phyloP scores from a whole-genome alignment of 2,888 invertebrate species.

The Spatulosminthurus flaviceps region DNA sequence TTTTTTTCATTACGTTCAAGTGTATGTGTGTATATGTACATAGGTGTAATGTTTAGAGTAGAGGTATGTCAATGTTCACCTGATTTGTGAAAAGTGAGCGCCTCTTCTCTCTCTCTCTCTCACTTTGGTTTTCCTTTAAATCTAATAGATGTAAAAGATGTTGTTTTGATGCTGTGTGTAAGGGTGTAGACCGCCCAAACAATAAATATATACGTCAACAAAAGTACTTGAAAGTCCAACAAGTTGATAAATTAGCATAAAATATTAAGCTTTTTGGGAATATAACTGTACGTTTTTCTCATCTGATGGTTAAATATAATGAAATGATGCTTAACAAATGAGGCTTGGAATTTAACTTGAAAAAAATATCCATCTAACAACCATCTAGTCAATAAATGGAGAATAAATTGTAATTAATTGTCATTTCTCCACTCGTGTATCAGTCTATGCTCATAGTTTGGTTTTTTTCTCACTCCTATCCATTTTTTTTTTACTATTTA shows the following conservation, averaged over 20 bases:
- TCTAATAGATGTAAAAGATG: background rate
- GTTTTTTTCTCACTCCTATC: too few relatives aligned
- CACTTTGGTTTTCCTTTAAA: background rate
- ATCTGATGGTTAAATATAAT: background rate
- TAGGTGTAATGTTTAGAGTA: too few relatives aligned
- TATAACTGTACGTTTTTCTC: background rate
- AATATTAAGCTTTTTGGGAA: background rate
- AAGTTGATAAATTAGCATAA: constrained; percentile 18
- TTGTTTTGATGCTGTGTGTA: too few relatives aligned
- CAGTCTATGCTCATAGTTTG: too few relatives aligned
- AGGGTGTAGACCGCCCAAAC: background rate
- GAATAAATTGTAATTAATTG: constrained; percentile 20
- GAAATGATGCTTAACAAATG: background rate
- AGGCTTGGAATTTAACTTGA: background rate
- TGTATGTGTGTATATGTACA: background rate
- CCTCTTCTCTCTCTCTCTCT: background rate
- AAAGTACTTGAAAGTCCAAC: constrained; percentile 2
- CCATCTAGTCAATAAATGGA: constrained; percentile 4
- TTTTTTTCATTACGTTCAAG: too few relatives aligned
- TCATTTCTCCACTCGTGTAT: background rate
- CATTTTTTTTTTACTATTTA: too few relatives aligned
- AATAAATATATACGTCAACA: constrained; percentile 14
- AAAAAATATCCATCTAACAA: background rate
- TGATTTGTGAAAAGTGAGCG: background rate
- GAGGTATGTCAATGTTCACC: background rate